Evolutionary conservation across 2,113 vertebrate genomes (phyloP).

Genomic region (Toxostoma redivivum): DNA sequence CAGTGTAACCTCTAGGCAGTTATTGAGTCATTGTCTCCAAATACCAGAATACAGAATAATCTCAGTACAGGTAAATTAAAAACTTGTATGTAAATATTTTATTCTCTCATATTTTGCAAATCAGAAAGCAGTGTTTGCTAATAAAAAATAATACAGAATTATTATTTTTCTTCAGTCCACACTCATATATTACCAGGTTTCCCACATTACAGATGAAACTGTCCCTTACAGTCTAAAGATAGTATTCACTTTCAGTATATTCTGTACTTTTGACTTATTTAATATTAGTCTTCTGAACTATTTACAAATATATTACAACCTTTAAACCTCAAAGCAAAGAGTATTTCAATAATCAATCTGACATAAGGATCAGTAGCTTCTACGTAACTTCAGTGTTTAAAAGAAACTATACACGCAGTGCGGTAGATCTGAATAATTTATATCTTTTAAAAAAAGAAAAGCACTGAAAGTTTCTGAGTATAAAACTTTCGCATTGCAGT

Average conservation of each 20-base stretch:
- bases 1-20: not conserved
- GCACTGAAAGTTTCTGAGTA: constrained; percentile 55
- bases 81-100: constrained; percentile 74
- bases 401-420: constrained; percentile 74
- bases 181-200: constrained; percentile 43
- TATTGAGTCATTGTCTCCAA: not conserved
- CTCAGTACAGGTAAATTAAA: constrained; percentile 54
- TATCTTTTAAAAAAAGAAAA: constrained; percentile 53
- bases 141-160: constrained; percentile 78
- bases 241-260: constrained; percentile 6
- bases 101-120: constrained; percentile 70
- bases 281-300: constrained; percentile 68
- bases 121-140: constrained; percentile 74
- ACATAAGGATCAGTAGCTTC: constrained; percentile 65
- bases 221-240: not conserved
- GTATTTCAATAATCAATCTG: constrained; percentile 48
- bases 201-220: constrained; percentile 22
- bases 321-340: constrained; percentile 61
- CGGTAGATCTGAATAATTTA: constrained; percentile 75
- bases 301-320: constrained; percentile 79
- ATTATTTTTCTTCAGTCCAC: constrained; percentile 65
- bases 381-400: constrained; percentile 74
- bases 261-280: constrained; percentile 40
- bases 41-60: constrained; percentile 2
- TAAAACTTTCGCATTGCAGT: constrained; percentile 27